Conservation (phyloP, 2,888 invertebrate genomes). For the Scaptomyza parva region DNA sequence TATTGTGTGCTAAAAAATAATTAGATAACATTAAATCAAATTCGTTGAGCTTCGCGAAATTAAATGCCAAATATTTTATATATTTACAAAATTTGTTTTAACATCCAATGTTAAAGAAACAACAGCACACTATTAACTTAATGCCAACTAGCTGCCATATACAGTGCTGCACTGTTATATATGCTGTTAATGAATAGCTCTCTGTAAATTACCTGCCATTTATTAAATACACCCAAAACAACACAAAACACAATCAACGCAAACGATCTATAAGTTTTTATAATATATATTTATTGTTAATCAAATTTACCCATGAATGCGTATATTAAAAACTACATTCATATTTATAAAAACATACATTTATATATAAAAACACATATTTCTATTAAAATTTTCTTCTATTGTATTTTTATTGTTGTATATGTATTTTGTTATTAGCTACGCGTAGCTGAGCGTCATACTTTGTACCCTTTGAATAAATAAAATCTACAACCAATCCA, state of each 20-base stretch:
- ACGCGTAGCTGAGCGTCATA: constrained; percentile 73
- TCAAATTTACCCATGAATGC: constrained; percentile 8
- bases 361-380: constrained; percentile 29
- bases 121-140: constrained; percentile 33
- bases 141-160: constrained; percentile 18
- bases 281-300: no score
- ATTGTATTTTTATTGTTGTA: constrained; percentile 53
- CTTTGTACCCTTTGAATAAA: constrained; percentile 74
- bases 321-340: constrained; percentile 13
- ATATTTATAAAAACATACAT: constrained; percentile 15
- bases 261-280: constrained; percentile 14
- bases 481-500: constrained; percentile 72
- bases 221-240: constrained; percentile 22
- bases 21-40: constrained; percentile 37
- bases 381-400: constrained; percentile 40
- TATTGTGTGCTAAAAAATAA: constrained; percentile 48
- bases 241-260: constrained; percentile 1
- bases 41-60: constrained; percentile 76
- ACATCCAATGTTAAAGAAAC: constrained; percentile 34
- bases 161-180: constrained; percentile 24
- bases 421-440: constrained; percentile 77
- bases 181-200: constrained; percentile 32
- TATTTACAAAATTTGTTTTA: constrained; percentile 65
- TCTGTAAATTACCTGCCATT: constrained; percentile 54
- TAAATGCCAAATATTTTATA: constrained; percentile 74